A percentile compares a stretch with the other conserved stretches of the same genome.
phyloP scores from a whole-genome alignment of 1,140 invertebrate species.

The Ladona fulva region DNA sequence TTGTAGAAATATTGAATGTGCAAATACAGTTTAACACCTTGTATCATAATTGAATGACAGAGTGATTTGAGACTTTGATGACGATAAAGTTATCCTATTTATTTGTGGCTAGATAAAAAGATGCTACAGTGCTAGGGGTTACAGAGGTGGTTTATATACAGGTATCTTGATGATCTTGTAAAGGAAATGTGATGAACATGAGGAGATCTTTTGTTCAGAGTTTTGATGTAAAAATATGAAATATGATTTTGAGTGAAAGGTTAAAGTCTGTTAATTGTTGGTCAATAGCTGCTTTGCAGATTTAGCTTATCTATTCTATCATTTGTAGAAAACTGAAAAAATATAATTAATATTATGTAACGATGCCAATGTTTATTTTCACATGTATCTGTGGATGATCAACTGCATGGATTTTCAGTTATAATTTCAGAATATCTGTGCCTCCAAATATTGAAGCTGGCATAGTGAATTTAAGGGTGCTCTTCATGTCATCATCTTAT shows the following conservation, averaged over 20 bases:
- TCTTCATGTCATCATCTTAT: neutral
- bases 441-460: too few species aligned
- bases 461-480: neutral
- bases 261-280: neutral
- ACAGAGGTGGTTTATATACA: neutral
- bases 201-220: neutral
- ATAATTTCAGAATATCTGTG: neutral
- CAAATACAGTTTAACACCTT: neutral
- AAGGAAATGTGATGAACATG: neutral
- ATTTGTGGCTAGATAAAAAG: neutral
- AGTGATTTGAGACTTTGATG: neutral
- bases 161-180: neutral
- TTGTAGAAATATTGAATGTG: constrained; percentile 1
- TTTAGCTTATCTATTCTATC: neutral
- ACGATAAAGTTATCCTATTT: constrained; percentile 7
- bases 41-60: constrained; percentile 2
- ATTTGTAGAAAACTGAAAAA: constrained; percentile 6
- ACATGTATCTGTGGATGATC: neutral
- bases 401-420: neutral
- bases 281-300: neutral
- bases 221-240: neutral
- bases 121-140: constrained; percentile 3
- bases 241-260: neutral
- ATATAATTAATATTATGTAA: constrained; percentile 8
- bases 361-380: neutral